phyloP scores from a whole-genome alignment of 2,888 invertebrate genomes.

The Norana najaformis region DNA sequence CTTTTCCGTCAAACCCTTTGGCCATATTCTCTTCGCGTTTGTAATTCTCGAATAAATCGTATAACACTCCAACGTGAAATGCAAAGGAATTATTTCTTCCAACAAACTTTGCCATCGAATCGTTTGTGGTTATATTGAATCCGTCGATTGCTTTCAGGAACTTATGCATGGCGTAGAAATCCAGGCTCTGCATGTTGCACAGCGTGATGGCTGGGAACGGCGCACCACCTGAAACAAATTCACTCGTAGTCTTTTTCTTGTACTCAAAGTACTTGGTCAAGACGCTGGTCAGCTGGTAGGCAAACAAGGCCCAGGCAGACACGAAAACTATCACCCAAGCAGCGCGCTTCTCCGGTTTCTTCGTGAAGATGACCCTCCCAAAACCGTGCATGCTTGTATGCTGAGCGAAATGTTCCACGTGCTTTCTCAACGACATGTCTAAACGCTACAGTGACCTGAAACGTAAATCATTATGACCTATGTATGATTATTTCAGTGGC shows the following conservation, averaged over 20 bases:
- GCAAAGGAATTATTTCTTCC: conserved; percentile 42
- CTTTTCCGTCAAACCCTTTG: conserved; percentile 28
- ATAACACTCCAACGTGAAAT: conserved; percentile 36
- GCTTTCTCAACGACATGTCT: conserved; percentile 37
- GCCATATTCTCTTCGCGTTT: conserved; percentile 34
- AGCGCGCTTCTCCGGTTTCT: neutral
- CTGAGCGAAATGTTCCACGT: conserved; percentile 18
- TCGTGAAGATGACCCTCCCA: neutral
- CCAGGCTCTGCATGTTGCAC: conserved; percentile 46
- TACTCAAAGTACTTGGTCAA: conserved; percentile 42
- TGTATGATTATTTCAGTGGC: too few relatives aligned
- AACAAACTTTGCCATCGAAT: neutral
- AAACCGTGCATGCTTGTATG: neutral
- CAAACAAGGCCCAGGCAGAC: conserved; percentile 28
- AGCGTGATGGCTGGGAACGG: conserved; percentile 45
- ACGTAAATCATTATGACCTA: too few relatives aligned
- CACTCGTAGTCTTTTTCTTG: conserved; percentile 44
- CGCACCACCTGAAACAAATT: conserved; percentile 43
- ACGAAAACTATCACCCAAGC: conserved; percentile 10
- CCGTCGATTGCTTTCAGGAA: neutral
- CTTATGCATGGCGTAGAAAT: conserved; percentile 41
- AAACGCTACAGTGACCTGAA: neutral
- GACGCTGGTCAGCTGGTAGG: conserved; percentile 43
- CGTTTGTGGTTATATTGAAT: neutral
- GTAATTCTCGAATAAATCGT: conserved; percentile 35